These are phyloP conservation scores for Sarcophaga rosellei DNA, from an alignment of 2,888 invertebrate genomes.

Conservation along the genomic window DNA sequence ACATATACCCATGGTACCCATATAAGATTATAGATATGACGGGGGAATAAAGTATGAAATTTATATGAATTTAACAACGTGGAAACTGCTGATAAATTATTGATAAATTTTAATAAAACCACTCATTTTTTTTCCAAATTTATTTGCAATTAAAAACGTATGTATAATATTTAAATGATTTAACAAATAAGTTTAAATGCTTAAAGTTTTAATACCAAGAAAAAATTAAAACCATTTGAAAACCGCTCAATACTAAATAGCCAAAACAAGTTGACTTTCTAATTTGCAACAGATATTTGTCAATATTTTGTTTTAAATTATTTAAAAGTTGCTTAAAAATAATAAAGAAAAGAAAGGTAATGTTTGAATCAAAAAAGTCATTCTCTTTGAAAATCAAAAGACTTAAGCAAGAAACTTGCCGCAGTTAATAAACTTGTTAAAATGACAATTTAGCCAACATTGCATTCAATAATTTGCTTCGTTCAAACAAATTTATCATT, in stretches of 20 bases:
- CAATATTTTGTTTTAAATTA: conserved; percentile 29
- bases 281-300: conserved; percentile 44
- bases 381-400: conserved; percentile 7
- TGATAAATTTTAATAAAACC: conserved; percentile 52
- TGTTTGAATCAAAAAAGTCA: not conserved
- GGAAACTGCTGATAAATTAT: conserved; percentile 63
- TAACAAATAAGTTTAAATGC: conserved; percentile 50
- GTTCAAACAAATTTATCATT: conserved; percentile 42
- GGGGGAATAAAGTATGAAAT: not conserved
- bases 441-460: conserved; percentile 44
- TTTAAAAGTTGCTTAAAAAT: conserved; percentile 21
- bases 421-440: conserved; percentile 41
- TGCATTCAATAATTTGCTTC: conserved; percentile 43
- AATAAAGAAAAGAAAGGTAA: not conserved
- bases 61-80: conserved; percentile 38
- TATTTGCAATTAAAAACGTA: conserved; percentile 35
- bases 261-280: conserved; percentile 45
- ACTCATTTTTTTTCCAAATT: conserved; percentile 4
- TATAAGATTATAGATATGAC: not conserved
- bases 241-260: conserved; percentile 20
- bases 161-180: conserved; percentile 42
- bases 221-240: not conserved
- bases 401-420: conserved; percentile 34
- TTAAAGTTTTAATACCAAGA: not conserved
- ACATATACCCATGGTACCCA: not conserved